Conservation (phyloP, 1,140 invertebrate genomes). For the Sitobion miscanthi region DNA sequence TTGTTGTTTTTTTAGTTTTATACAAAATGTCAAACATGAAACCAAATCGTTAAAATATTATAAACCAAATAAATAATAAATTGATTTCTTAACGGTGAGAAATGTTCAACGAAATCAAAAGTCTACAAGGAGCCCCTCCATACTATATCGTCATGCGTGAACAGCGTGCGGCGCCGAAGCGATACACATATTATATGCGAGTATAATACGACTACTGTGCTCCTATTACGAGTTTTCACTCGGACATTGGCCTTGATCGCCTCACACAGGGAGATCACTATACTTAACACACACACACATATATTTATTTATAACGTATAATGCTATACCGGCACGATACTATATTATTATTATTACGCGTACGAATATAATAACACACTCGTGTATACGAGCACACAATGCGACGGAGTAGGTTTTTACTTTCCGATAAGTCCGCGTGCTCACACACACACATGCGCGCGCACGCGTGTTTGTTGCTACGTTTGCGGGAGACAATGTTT, state of each 20-base stretch:
- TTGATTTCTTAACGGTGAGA: not conserved
- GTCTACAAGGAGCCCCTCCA: not conserved
- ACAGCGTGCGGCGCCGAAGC: not conserved
- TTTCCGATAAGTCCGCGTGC: not conserved
- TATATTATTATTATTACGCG: not conserved
- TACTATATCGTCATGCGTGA: not conserved
- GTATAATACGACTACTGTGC: not conserved
- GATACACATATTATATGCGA: not conserved
- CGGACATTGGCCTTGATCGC: conserved; percentile 39
- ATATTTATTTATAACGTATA: not conserved
- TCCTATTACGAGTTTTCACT: conserved; percentile 20
- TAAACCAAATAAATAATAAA: not conserved
- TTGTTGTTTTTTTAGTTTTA: not conserved
- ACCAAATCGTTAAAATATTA: too few relatives aligned
- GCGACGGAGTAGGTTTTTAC: not conserved
- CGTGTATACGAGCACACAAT: not conserved
- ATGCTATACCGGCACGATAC: not conserved
- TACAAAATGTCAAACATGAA: not conserved
- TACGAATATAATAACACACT: not conserved
- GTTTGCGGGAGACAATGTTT: not conserved
- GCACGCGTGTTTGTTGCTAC: not conserved
- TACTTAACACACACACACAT: not conserved
- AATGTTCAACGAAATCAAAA: not conserved
- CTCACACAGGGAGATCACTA: not conserved
- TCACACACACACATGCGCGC: not conserved